Percentiles rank a stretch among this genome's conserved stretches.
Evolutionary conservation across 2,113 vertebrate species (phyloP).

Genomic region (Gasterosteus nipponicus): DNA sequence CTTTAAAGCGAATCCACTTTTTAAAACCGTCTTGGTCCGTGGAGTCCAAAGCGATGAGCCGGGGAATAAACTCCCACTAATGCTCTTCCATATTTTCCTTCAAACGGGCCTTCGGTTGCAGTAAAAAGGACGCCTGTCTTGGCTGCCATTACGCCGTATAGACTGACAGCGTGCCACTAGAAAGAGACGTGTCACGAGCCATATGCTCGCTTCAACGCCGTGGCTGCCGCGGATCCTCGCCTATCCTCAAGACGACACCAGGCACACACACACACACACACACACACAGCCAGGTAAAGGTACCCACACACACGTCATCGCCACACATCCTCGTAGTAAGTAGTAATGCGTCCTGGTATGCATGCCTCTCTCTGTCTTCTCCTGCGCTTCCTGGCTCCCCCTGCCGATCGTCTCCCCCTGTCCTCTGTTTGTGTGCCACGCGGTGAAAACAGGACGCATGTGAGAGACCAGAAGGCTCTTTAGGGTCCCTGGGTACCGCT

Average conservation of each 20-base stretch:
- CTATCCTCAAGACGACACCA: slow-evolving; percentile 71
- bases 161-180: slow-evolving; percentile 73
- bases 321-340: not conserved
- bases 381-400: slow-evolving; percentile 25
- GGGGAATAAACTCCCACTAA: slow-evolving; percentile 78
- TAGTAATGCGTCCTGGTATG: not conserved
- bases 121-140: slow-evolving; percentile 74
- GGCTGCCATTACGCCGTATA: slow-evolving; percentile 73
- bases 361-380: not conserved
- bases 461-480: slow-evolving; percentile 66
- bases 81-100: slow-evolving; percentile 76
- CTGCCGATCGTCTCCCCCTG: slow-evolving; percentile 7
- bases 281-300: slow-evolving; percentile 39
- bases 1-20: slow-evolving; percentile 75
- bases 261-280: slow-evolving; percentile 41
- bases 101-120: slow-evolving; percentile 71
- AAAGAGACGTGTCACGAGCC: slow-evolving; percentile 74
- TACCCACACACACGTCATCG: slow-evolving; percentile 4
- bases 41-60: slow-evolving; percentile 69
- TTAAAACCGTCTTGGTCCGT: slow-evolving; percentile 68
- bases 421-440: slow-evolving; percentile 61
- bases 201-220: slow-evolving; percentile 76
- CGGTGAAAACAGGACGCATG: slow-evolving; percentile 69
- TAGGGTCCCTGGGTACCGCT: slow-evolving; percentile 47
- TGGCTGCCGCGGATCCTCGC: slow-evolving; percentile 37